Conservation (phyloP, 1,140 invertebrate species). For the Spodoptera frugiperda region DNA sequence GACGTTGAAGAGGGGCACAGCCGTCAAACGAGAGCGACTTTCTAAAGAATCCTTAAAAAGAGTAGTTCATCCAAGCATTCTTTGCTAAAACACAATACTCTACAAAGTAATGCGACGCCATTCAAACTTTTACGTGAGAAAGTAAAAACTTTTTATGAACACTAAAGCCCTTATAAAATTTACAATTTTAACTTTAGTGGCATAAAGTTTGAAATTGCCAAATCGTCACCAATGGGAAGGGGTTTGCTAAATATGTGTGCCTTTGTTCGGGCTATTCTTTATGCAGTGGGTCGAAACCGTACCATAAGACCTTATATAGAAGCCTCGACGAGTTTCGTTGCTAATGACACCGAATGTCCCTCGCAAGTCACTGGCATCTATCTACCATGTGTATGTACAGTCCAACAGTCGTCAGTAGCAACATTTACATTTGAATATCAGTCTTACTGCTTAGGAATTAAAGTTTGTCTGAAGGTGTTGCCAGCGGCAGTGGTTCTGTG, state of each 20-base stretch:
- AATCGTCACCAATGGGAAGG: constrained; percentile 13
- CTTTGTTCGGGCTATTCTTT: constrained; percentile 44
- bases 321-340: constrained; percentile 4
- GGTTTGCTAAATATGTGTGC: constrained; percentile 24
- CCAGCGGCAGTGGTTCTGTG: no score
- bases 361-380: constrained; percentile 9
- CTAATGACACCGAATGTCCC: constrained; percentile 43
- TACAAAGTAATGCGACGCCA: constrained; percentile 8
- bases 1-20: background rate
- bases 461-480: no score
- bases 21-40: background rate
- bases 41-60: background rate
- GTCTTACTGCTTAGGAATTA: no score
- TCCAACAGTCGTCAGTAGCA: no score
- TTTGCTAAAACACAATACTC: background rate
- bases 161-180: constrained; percentile 15
- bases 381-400: background rate
- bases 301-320: constrained; percentile 43
- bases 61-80: background rate
- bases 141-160: constrained; percentile 21
- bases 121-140: constrained; percentile 3
- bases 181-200: background rate
- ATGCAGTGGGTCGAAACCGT: constrained; percentile 27
- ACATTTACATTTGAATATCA: no score
- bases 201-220: background rate